Percentiles rank a stretch among this genome's conserved stretches.
Evolutionary conservation across 2,888 invertebrate species (phyloP).

Genomic region (Imbricaverruca yamaguchii): DNA sequence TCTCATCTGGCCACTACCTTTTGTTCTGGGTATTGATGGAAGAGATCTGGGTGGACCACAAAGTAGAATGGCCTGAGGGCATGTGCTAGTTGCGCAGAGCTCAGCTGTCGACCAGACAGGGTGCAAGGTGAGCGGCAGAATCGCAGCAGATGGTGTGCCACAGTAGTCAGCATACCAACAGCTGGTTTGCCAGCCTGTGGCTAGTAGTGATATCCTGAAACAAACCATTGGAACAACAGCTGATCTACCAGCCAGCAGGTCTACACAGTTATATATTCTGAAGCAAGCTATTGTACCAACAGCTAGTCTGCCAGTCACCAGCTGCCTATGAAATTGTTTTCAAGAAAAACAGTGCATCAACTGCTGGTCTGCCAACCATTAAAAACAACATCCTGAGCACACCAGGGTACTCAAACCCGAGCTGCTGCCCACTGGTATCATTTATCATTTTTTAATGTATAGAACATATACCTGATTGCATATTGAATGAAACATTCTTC

Average conservation of each 20-base stretch:
- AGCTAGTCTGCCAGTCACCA: no score
- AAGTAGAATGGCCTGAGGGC: constrained; percentile 91
- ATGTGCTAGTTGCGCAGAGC: constrained; percentile 75
- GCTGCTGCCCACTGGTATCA: no score
- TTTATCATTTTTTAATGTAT: no score
- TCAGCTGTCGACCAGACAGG: constrained; percentile 45
- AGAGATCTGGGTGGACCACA: constrained; percentile 89
- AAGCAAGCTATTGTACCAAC: no score
- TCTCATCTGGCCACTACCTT: neutral
- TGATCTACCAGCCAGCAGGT: neutral
- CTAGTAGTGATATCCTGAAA: neutral
- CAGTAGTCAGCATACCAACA: neutral
- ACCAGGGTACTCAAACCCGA: no score
- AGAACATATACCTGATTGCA: no score
- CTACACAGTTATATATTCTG: no score
- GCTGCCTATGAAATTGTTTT: no score
- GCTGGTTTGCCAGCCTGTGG: neutral
- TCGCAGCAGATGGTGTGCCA: neutral
- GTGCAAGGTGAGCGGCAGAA: neutral
- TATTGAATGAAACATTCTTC: no score
- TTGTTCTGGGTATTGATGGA: constrained; percentile 77
- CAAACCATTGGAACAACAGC: neutral
- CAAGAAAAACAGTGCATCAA: no score
- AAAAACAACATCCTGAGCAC: no score
- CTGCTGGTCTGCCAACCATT: no score